Conservation (phyloP, 2,888 invertebrate species). For the Ptychoptera contaminata region DNA sequence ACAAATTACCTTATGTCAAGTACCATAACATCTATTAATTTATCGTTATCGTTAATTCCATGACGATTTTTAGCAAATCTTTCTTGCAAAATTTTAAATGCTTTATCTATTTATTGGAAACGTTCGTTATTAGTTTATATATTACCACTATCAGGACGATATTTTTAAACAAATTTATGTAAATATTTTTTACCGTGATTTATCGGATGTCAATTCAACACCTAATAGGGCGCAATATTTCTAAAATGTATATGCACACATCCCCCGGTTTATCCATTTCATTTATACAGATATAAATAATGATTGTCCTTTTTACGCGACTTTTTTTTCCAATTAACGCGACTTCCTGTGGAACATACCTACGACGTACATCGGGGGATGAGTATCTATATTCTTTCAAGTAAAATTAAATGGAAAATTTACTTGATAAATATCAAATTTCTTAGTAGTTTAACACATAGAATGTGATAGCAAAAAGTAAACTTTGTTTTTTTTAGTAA, state of each 20-base stretch:
- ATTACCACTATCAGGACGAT: constrained; percentile 69
- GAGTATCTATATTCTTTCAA: no score
- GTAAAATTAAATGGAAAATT: no score
- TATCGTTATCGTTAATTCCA: constrained; percentile 24
- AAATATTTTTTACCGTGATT: constrained; percentile 54
- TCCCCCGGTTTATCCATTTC: no score
- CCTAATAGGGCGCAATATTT: constrained; percentile 52
- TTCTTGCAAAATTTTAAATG: constrained; percentile 54
- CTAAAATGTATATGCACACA: constrained; percentile 27
- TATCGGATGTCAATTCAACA: constrained; percentile 49
- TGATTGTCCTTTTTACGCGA: no score
- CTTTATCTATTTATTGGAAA: constrained; percentile 60
- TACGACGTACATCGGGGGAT: no score
- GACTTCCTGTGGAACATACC: no score
- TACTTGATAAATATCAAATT: no score
- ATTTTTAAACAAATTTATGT: constrained; percentile 60
- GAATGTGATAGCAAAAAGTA: no score
- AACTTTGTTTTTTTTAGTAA: no score
- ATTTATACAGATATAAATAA: no score
- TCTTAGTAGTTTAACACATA: no score
- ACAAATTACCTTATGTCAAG: constrained; percentile 36
- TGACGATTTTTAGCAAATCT: constrained; percentile 46
- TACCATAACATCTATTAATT: constrained; percentile 33
- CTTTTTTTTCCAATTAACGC: no score
- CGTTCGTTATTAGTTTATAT: constrained; percentile 53